Conservation (phyloP, 2,113 vertebrate species). For the Peromyscus californicus region DNA sequence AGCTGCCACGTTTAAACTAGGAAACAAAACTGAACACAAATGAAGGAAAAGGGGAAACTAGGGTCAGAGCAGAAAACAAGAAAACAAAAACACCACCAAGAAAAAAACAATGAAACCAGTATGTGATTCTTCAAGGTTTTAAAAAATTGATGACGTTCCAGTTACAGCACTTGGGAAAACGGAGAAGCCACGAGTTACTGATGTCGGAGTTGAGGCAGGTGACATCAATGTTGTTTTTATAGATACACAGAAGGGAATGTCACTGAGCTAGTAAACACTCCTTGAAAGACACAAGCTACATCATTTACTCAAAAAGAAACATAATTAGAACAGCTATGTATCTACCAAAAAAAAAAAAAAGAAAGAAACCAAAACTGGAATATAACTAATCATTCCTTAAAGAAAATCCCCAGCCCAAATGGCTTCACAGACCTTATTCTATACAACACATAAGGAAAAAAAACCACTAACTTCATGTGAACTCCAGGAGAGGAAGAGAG, state of each 20-base stretch:
- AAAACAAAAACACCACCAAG: neutral
- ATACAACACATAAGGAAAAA: neutral
- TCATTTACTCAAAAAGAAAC: neutral
- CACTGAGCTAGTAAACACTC: neutral
- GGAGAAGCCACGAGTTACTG: neutral
- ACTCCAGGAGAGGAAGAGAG: neutral
- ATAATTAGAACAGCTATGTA: neutral
- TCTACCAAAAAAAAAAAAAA: neutral
- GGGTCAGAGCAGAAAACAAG: neutral
- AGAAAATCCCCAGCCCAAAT: neutral
- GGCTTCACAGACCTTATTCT: neutral
- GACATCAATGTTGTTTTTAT: neutral
- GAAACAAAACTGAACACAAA: neutral
- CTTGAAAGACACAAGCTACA: conserved; percentile 18
- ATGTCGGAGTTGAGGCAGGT: neutral
- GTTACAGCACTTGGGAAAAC: neutral
- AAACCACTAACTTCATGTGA: neutral
- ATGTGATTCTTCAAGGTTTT: neutral
- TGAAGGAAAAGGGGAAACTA: neutral
- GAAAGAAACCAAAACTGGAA: neutral
- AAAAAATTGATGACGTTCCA: neutral
- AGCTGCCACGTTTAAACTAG: neutral
- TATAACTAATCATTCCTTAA: neutral
- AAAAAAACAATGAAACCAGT: neutral
- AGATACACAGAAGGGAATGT: neutral